Evolutionary conservation across 2,797 vertebrate genomes (phyloP).

Genomic region (Pseudochaenichthys georgianus): DNA sequence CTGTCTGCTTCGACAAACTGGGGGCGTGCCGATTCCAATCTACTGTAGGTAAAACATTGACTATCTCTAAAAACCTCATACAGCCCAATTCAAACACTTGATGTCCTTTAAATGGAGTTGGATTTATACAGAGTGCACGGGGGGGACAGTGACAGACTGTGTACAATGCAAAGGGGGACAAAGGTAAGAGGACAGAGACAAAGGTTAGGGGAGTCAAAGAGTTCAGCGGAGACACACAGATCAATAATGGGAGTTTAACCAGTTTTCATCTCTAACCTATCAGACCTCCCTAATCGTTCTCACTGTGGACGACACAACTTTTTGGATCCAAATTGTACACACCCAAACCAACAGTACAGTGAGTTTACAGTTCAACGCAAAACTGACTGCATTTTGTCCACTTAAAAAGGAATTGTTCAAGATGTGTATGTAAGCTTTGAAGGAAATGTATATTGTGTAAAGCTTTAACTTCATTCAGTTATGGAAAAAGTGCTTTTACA

Average conservation of each 20-base stretch:
- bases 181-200: slow-evolving; percentile 35
- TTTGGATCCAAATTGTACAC: not conserved
- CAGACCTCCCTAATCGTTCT: not conserved
- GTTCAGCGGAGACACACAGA: slow-evolving; percentile 43
- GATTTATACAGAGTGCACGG: not conserved
- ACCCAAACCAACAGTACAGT: not conserved
- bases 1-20: no score
- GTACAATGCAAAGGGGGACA: slow-evolving; percentile 30
- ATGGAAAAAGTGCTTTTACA: no score
- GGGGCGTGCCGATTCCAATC: no score
- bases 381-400: not conserved
- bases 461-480: no score
- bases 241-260: slow-evolving; percentile 37
- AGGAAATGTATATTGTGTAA: not conserved
- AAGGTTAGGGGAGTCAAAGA: slow-evolving; percentile 37
- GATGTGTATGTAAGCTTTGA: not conserved
- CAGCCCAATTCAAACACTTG: no score
- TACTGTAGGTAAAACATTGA: no score
- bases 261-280: not conserved
- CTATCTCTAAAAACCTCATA: no score
- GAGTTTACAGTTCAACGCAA: not conserved
- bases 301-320: slow-evolving; percentile 10
- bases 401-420: not conserved
- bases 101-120: not conserved
- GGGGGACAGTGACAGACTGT: not conserved